Conservation (phyloP, 2,888 invertebrate species). For the Caenorhabditis imperialis region DNA sequence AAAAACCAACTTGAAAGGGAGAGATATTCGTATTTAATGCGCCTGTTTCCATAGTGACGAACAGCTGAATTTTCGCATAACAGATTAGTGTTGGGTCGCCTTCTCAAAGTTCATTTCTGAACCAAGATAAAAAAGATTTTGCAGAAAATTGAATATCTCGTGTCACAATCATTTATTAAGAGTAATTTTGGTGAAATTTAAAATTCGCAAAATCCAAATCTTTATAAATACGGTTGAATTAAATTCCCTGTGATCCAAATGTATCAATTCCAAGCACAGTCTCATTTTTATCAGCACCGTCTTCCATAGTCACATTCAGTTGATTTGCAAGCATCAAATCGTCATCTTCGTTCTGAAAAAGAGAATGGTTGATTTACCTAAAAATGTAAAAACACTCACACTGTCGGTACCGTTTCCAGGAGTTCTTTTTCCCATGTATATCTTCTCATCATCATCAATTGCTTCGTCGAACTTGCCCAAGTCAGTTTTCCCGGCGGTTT, state of each 20-base stretch:
- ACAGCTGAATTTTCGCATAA: not conserved
- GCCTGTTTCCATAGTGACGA: not conserved
- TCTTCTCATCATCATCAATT: too few species aligned
- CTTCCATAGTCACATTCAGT: too few species aligned
- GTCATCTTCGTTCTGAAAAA: too few species aligned
- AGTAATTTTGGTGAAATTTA: not conserved
- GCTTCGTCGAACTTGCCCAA: slow-evolving; percentile 36
- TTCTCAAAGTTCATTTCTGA: too few species aligned
- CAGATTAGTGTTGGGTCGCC: too few species aligned
- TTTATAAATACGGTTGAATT: not conserved
- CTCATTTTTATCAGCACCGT: slow-evolving; percentile 17
- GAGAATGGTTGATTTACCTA: too few species aligned
- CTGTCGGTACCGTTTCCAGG: too few species aligned
- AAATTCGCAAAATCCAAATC: not conserved
- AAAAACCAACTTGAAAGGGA: not conserved
- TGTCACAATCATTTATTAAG: not conserved
- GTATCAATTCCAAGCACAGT: slow-evolving; percentile 46
- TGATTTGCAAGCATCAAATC: too few species aligned
- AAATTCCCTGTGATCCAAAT: slow-evolving; percentile 46
- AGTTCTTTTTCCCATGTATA: too few species aligned
- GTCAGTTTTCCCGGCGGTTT: not conserved
- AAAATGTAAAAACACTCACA: too few species aligned
- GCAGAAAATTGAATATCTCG: too few species aligned
- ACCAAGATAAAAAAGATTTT: too few species aligned
- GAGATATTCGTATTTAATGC: not conserved